These are phyloP conservation scores for Palythoa grandis DNA, from an alignment of 92 coral and sea anemone genomes.

Conservation along the genomic window DNA sequence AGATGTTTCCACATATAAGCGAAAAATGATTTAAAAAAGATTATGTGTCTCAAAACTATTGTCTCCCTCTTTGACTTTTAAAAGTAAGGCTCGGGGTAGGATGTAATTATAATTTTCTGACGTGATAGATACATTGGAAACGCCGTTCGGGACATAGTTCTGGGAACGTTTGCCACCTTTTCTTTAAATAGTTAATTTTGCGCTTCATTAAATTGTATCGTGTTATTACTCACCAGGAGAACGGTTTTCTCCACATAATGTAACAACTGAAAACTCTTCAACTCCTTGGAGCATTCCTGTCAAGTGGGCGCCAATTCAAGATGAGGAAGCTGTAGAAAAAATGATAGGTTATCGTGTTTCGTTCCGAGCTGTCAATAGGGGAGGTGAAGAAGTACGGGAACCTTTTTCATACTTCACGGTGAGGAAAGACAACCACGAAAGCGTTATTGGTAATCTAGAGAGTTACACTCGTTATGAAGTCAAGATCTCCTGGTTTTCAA, in stretches of 20 bases:
- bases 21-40: no score
- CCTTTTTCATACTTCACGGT: conserved; percentile 52
- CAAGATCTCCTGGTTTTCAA: conserved; percentile 61
- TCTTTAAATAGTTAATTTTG: no score
- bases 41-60: no score
- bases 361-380: conserved; percentile 60
- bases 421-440: conserved; percentile 45
- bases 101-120: no score
- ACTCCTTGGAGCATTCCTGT: conserved; percentile 61
- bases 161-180: no score
- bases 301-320: conserved; percentile 69
- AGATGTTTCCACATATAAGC: no score
- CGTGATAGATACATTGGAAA: no score
- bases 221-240: conserved; percentile 49
- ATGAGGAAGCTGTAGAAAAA: conserved; percentile 38
- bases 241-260: conserved; percentile 57
- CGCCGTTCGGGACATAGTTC: no score
- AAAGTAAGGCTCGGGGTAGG: no score
- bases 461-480: conserved; percentile 64
- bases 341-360: conserved; percentile 71
- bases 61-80: no score
- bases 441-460: conserved; percentile 45
- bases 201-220: not conserved
- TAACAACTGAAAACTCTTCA: conserved; percentile 64
- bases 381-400: conserved; percentile 59